Conservation (phyloP, 2,113 vertebrate genomes). For the Talpa occidentalis region DNA sequence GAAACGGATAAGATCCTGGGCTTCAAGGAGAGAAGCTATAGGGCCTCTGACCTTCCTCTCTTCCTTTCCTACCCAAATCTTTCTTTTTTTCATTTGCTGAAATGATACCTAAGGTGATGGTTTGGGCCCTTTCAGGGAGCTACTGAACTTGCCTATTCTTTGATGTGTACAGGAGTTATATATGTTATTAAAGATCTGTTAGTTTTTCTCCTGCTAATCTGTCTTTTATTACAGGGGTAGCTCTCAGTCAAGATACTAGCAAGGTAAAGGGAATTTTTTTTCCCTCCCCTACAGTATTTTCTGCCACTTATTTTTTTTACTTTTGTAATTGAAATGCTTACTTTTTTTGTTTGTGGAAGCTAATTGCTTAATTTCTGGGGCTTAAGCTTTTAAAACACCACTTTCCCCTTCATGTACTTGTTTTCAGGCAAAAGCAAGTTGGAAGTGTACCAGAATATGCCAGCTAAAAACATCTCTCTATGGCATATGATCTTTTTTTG, state of each 20-base stretch:
- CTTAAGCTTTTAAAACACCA: background rate
- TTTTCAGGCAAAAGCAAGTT: constrained; percentile 15
- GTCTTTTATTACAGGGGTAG: background rate
- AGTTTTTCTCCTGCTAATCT: background rate
- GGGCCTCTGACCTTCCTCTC: background rate
- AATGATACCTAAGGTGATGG: background rate
- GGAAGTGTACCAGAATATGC: background rate
- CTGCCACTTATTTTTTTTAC: background rate
- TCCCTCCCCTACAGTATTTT: background rate
- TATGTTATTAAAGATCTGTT: background rate
- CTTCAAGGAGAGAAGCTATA: background rate
- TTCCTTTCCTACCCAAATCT: background rate
- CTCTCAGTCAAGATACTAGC: background rate
- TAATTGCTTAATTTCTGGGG: background rate
- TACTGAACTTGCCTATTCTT: background rate
- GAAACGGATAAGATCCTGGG: background rate
- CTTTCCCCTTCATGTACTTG: background rate
- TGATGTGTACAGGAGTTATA: background rate
- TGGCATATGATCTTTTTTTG: background rate
- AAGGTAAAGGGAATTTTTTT: background rate
- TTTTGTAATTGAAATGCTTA: background rate
- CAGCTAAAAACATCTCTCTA: background rate
- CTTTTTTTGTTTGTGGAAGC: background rate
- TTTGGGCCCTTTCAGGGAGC: background rate
- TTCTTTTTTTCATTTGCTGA: no score